These are phyloP conservation scores for Gymnocheta viridis DNA, from an alignment of 2,888 invertebrate species.

Conservation along the genomic window DNA sequence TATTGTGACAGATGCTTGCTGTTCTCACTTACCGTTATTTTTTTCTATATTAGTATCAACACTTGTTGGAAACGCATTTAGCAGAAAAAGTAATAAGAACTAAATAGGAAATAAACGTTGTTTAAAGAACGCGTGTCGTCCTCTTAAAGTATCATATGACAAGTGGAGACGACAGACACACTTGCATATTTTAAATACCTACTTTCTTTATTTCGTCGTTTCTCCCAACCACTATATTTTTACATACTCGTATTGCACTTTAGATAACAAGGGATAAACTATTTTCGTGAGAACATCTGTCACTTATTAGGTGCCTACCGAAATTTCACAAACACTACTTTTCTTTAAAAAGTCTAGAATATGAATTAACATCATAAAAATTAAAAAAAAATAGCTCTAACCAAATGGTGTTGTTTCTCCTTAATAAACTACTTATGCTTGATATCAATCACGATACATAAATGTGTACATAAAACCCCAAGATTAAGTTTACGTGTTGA, in stretches of 20 bases:
- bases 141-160: conserved; percentile 65
- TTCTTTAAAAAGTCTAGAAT: background rate
- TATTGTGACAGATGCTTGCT: conserved; percentile 62
- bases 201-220: background rate
- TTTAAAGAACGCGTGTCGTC: conserved; percentile 63
- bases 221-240: conserved; percentile 9
- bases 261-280: conserved; percentile 40
- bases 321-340: background rate
- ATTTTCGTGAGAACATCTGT: conserved; percentile 51
- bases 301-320: conserved; percentile 5
- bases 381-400: conserved; percentile 6
- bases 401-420: background rate
- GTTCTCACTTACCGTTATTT: conserved; percentile 49
- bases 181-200: conserved; percentile 41
- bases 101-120: conserved; percentile 61
- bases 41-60: conserved; percentile 30
- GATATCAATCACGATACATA: too few relatives aligned
- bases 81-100: conserved; percentile 9
- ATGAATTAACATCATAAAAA: background rate
- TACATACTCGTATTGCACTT: conserved; percentile 21
- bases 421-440: background rate
- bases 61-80: conserved; percentile 53
- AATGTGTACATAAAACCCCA: too few relatives aligned
- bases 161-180: conserved; percentile 44
- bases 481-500: background rate